These are phyloP conservation scores for Acrocyrtus sp. DNA, from an alignment of 2,888 invertebrate species.

Conservation along the genomic window DNA sequence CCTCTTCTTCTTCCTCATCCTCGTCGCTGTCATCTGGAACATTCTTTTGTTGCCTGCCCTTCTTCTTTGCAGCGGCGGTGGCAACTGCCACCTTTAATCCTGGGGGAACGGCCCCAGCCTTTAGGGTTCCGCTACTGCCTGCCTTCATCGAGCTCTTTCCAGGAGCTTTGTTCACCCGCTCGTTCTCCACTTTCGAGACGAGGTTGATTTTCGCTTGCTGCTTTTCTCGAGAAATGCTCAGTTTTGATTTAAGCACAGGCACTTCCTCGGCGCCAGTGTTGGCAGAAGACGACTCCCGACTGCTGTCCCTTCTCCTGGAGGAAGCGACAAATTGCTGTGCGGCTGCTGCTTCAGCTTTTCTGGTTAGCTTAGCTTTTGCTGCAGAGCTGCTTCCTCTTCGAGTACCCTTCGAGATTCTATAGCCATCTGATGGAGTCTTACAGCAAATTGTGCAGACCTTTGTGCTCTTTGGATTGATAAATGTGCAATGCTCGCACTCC, in stretches of 20 bases:
- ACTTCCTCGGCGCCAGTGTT: constrained; percentile 33
- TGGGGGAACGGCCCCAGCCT: constrained; percentile 33
- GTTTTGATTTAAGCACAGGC: constrained; percentile 60
- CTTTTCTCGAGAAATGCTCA: constrained; percentile 59
- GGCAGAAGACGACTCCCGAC: not conserved
- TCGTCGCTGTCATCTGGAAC: constrained; percentile 49
- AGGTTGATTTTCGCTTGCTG: constrained; percentile 54
- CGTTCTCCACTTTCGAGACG: constrained; percentile 44
- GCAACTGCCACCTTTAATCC: not conserved
- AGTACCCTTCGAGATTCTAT: constrained; percentile 16
- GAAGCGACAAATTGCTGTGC: not conserved
- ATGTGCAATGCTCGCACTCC: constrained; percentile 93
- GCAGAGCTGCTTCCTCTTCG: constrained; percentile 8
- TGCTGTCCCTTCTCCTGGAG: not conserved
- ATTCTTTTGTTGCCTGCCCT: constrained; percentile 14
- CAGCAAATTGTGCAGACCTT: constrained; percentile 88
- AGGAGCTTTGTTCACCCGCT: constrained; percentile 32
- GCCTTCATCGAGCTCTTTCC: constrained; percentile 29
- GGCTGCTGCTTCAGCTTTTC: constrained; percentile 7
- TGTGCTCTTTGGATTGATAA: constrained; percentile 81
- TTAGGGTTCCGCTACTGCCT: constrained; percentile 36
- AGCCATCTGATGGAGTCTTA: constrained; percentile 71
- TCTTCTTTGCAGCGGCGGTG: constrained; percentile 19
- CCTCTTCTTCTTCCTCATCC: constrained; percentile 47
- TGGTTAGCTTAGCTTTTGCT: constrained; percentile 23